Evolutionary conservation across 2,888 invertebrate genomes (phyloP), one percentile per base, ranked within the genome.

Genomic region (Drosophila longiperda): DNA sequence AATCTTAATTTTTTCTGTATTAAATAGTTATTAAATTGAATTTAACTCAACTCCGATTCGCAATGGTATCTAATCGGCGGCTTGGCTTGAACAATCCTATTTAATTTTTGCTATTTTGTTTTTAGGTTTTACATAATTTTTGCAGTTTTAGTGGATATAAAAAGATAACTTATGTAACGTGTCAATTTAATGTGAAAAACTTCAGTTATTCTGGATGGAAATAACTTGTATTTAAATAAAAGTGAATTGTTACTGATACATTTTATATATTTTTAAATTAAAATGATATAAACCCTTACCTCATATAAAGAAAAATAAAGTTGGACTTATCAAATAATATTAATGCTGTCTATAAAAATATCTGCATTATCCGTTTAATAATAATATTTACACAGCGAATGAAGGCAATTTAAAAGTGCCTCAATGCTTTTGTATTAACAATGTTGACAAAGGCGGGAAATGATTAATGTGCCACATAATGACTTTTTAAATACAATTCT

Each of bases 401-500:
- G 23, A 58, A 49, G 32, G 49, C 42, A 45, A 42, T 12, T 55
- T 62, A 20, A 54, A 58, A 49, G 48, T 68, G 45, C 55, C 38
- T 33, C 32, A 36, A 49, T 26, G 42, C 42, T 48, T 26, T 49
- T 71, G 57, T 45, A 58, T 40, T 57, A 72, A 71, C 23, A 62
- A 62, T 26, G 67, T 59, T 76, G 66, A 80, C 83, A 83, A 86
- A 80, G 67, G 67, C 75, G 67, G 58, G 36, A 48, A 60, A 73
- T 85, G 84, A 85, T 89, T 89, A 88, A 85, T 90, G 85, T 69
- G 63, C 69, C 69, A 60, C 77, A 58, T 87, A 87, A 90, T 90
- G 87, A 88, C 87, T 88, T 86, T 89, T 90, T 81, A 83, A 90
- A 86, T 83, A 83, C 78, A 73, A 74, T 86, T 88, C 78, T 81